Evolutionary conservation across 2,797 vertebrate species (phyloP).

Genomic region (Dicrostonyx torquatus): DNA sequence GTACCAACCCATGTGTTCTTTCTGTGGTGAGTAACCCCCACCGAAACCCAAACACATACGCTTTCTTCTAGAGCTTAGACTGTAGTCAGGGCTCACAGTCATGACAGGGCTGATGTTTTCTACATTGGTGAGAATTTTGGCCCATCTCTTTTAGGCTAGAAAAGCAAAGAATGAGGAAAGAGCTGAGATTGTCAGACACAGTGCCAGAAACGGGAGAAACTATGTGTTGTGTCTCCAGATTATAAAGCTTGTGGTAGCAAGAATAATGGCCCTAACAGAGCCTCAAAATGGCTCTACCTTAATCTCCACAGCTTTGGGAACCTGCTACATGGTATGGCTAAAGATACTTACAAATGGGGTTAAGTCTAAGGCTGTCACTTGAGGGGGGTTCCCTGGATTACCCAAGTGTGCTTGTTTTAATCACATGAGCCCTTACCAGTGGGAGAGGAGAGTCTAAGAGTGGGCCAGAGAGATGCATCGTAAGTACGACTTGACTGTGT

Average conservation of each 20-base stretch:
- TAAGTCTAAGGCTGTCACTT: background rate
- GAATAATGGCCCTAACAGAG: background rate
- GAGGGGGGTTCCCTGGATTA: background rate
- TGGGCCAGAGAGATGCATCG: background rate
- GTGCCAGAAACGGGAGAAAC: background rate
- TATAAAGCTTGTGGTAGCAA: background rate
- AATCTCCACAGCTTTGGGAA: background rate
- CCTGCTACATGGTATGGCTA: background rate
- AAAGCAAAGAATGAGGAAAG: background rate
- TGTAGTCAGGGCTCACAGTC: background rate
- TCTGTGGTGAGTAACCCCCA: background rate
- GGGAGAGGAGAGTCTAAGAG: background rate
- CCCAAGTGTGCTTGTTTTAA: background rate
- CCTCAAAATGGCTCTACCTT: background rate
- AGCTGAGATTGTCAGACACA: background rate
- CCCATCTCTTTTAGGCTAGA: background rate
- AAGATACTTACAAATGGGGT: background rate
- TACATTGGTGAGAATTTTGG: background rate
- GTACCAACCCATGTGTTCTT: background rate
- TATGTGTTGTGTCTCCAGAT: background rate
- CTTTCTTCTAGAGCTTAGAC: background rate
- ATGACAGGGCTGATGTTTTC: background rate
- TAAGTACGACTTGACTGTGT: background rate
- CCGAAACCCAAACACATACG: background rate
- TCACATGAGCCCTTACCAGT: background rate